Evolutionary conservation across 2,797 vertebrate species (phyloP), one percentile per base, ranked within the genome.

Genomic region (Monodelphis domestica): DNA sequence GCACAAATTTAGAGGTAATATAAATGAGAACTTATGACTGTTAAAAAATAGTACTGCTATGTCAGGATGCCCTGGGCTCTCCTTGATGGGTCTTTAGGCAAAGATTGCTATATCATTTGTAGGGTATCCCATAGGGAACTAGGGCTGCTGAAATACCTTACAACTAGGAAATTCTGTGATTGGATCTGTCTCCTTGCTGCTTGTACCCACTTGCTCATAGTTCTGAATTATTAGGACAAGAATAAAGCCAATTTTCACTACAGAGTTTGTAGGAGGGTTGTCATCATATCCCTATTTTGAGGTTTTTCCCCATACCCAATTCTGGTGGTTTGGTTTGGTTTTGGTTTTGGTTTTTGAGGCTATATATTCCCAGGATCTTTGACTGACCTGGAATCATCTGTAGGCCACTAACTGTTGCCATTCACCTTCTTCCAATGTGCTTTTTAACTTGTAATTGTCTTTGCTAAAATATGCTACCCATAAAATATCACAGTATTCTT

Each of bases 401-500:
- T 0, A 11, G 38, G 12, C 14, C 21, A 7, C 70, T 50, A 84
- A 50, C 38, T 24, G 45, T 78, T 21, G n/a, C 21, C 70, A 78
- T 45, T 45, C 7, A 45, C 38, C 6, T 45, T 45, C 30, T 78
- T 15, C 21, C 38, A 21, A 38, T 78, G 21, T 26, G 70, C 38
- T 78, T 78, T 78, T 45, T 17, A 84, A 24, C 9, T 78, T 78
- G 38, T 78, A 45, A 78, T 26, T 84, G 70, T 30, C 24, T 84
- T 84, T 84, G 21, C 70, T 87, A 93, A 84, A 88, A 51, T 91
- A 91, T 95, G 24, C 38, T 11, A 26, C 38, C 38, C 7, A 84
- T 50, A 84, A 84, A 94, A 94, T 94, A 88, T 93, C 90, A 56
- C 89, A 5, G 33, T 45, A 51, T 84, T 28, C 56, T 28, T 88